Base-by-base conservation (phyloP, 1,140 invertebrate species). In the Apis laboriosa region DNA sequence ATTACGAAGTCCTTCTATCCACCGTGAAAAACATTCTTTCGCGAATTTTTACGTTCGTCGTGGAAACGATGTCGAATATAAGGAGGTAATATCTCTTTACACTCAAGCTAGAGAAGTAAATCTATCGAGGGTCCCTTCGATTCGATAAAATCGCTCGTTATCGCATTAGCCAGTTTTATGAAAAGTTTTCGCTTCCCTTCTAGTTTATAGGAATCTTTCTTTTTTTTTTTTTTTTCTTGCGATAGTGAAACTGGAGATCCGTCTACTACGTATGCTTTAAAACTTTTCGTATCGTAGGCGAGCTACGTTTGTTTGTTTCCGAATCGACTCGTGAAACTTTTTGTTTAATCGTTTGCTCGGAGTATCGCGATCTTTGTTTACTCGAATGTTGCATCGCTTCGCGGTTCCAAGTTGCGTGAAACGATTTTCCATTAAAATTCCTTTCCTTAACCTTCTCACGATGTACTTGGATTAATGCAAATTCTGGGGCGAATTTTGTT, bases 241-340 rank as follows among this genome's bases (percentile, higher is more conserved):
- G 21, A 12, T 12, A 1, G 19, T 0, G 9, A 3, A 60, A 60
- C 9, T 60, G 21, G 9, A 60, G n/a, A 60, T n/a, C 9, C 21
- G 34, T 43, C 34, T 43, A 4, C 34, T 68, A 72, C 34, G 15
- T 53, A 71, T 19, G 28, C 15, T 7, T 24, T 55, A 11, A 43
- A 71, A 71, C 70, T 70, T 60, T 70, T 70, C 34, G 55, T 21
- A 78, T 51, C 43, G 51, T 34, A 63, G 43, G 53, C 51, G 19
- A 2, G 9, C 55, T 13, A 4, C 34, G n/a, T 63, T n/a, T 68
- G 55, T 9, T 58, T 68, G 15, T 55, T 17, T 28, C 58, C 11
- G 7, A 68, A 55, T 60, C 53, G 13, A 17, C 34, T 21, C 19
- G 19, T 3, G 13, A 8, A 66, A 66, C 55, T 75, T 67, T 28